A percentile compares a stretch with the other conserved stretches of the same genome.
These are phyloP conservation scores for Conus canariensis DNA, from an alignment of 2,888 invertebrate species.

Conservation along the genomic window DNA sequence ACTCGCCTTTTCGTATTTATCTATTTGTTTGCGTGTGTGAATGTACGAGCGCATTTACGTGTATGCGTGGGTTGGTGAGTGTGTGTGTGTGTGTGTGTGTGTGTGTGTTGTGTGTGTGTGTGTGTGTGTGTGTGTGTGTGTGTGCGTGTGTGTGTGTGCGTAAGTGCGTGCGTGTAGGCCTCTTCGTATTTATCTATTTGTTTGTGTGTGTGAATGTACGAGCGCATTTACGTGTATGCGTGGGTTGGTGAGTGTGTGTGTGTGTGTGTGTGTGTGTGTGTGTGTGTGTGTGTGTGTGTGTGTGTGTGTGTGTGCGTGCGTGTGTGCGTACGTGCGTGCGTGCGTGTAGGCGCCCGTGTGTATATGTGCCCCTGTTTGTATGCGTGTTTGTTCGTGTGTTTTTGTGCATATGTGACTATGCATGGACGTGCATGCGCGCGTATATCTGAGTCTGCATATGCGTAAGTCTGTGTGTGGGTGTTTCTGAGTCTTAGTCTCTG, in stretches of 20 bases:
- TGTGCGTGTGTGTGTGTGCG: background rate
- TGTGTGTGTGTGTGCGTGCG: constrained; percentile 6
- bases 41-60: constrained; percentile 10
- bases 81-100: constrained; percentile 25
- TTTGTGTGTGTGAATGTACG: background rate
- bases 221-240: constrained; percentile 11
- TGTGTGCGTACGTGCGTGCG: background rate
- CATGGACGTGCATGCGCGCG: background rate
- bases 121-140: constrained; percentile 21
- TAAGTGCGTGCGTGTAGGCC: background rate
- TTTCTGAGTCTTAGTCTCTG: background rate
- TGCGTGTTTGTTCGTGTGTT: constrained; percentile 17
- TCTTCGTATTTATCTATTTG: background rate
- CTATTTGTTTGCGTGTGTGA: background rate
- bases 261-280: constrained; percentile 23
- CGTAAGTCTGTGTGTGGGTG: background rate
- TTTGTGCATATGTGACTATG: constrained; percentile 19
- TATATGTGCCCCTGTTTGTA: background rate
- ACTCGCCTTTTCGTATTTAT: background rate
- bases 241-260: background rate
- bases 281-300: constrained; percentile 17
- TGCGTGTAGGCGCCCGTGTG: background rate
- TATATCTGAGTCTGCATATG: background rate
- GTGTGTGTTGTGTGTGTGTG: constrained; percentile 13
- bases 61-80: background rate